Evolutionary conservation across 2,797 vertebrate genomes (phyloP), one percentile per base, ranked within the genome.

Genomic region (Myripristis murdjan): DNA sequence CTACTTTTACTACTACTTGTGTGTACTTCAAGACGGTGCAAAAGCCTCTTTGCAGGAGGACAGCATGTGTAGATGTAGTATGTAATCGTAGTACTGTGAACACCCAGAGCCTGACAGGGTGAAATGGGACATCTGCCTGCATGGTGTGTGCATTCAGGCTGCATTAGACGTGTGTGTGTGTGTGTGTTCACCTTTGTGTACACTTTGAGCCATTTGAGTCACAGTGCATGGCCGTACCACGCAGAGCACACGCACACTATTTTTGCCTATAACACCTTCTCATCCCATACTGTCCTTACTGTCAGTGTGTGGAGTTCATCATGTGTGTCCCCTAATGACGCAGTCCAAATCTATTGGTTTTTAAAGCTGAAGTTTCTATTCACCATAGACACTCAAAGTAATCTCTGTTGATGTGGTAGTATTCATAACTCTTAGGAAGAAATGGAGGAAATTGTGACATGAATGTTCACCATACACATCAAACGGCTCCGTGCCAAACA

Each of bases 131-230:
- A 49, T 70, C 44, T 49, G 69, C 72, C 68, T 70, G 92, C 91
- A 92, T 93, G 91, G 82, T 37, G 79, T 89, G 85, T 86, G 84
- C 55, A 69, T 75, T 87, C 74, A 75, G 81, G 82, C 83, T 86
- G 84, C 71, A 77, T 77, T 82, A 75, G 70, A 73, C 64, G 55
- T 64, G 76, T 61, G 75, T 14, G 35, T n/a, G 35, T n/a, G 31
- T 58, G 46, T 51, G 47, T 52, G 47, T 43, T 73, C 47, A 55
- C 74, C 53, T 70, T 73, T 58, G 60, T 85, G 85, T 87, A 24
- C 69, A 70, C 80, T 46, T 61, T 24, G 4, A 49, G 67, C 83
- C 74, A 68, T 78, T 64, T 61, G 54, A 76, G 82, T 71, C 66
- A 68, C 46, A 51, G 77, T 79, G 91, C 85, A 84, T 85, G 90